Base-by-base conservation (phyloP, 2,797 vertebrate species). In the Dryobates pubescens region DNA sequence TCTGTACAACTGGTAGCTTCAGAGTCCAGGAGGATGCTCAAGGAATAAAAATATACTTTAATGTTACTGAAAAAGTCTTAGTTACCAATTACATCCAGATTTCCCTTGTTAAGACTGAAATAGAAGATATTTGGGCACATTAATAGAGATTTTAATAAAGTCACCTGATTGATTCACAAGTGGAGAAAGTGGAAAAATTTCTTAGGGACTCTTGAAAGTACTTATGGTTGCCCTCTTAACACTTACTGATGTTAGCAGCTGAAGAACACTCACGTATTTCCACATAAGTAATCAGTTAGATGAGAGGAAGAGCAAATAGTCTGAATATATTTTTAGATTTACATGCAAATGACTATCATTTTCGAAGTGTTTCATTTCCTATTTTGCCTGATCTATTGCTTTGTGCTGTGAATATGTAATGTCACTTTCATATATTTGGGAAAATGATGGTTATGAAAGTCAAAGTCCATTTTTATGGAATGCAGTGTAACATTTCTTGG, bases 221-320 rank as follows among this genome's bases (percentile, higher is more conserved):
- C 63, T 80, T 88, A 30, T 45, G 13, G 4, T 84, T 90, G 51
- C 30, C 74, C 74, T 78, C 54, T 51, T 93, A 86, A 74, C n/a
- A 43, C 15, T 43, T 78, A 45, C 30, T 69, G 47, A 69, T 49
- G 54, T 26, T 54, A 70, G 23, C 26, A 93, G 29, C 51, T 88
- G 65, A 86, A 91, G 68, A 94, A 86, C 67, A 82, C 61, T 93
- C 58, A 65, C 3, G 0, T 65, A 73, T 81, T 81, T 90, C 27
- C 36, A 13, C 57, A 58, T 43, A 79, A 80, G 30, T 77, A 92
- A 94, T 77, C 80, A 92, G n/a, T 54, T 70, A 84, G 96, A 92
- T 91, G 71, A 90, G 54, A 88, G 85, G 63, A 89, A 92, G 41
- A 20, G 51, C 36, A 65, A 45, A 45, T 13, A 89, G 26, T n/a